Conservation (phyloP, 1,140 invertebrate species). For the Atta colombica region DNA sequence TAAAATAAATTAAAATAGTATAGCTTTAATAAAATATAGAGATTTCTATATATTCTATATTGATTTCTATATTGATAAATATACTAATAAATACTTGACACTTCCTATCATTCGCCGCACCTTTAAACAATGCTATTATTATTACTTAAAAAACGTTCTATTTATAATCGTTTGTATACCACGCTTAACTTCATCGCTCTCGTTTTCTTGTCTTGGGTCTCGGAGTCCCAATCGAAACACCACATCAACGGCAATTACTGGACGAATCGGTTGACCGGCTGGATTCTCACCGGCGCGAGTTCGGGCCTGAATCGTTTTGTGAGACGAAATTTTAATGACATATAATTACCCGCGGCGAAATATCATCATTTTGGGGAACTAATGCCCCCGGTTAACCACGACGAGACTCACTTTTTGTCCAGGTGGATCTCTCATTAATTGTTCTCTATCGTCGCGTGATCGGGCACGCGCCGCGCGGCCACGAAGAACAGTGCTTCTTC, state of each 20-base stretch:
- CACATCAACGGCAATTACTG: conserved; percentile 42
- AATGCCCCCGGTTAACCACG: conserved; percentile 53
- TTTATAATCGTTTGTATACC: conserved; percentile 29
- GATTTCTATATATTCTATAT: not conserved
- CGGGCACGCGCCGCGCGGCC: conserved; percentile 64
- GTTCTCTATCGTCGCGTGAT: conserved; percentile 69
- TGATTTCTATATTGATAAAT: not conserved
- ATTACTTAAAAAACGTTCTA: conserved; percentile 16
- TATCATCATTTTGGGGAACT: conserved; percentile 64
- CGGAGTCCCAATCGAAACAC: conserved; percentile 38
- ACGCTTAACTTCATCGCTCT: conserved; percentile 31
- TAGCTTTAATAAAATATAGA: not conserved
- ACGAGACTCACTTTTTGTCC: conserved; percentile 41
- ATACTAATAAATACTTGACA: not conserved
- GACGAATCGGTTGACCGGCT: conserved; percentile 56
- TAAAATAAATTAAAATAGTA: not conserved
- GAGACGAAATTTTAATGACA: conserved; percentile 60
- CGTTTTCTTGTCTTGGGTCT: conserved; percentile 41
- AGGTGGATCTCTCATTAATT: conserved; percentile 33
- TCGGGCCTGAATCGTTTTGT: conserved; percentile 38
- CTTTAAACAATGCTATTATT: not conserved
- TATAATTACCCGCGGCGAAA: conserved; percentile 61
- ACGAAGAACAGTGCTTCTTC: conserved; percentile 13
- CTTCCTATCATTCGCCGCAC: not conserved
- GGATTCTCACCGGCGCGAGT: conserved; percentile 1